Conservation (phyloP, 2,797 vertebrate genomes). For the Netta rufina region DNA sequence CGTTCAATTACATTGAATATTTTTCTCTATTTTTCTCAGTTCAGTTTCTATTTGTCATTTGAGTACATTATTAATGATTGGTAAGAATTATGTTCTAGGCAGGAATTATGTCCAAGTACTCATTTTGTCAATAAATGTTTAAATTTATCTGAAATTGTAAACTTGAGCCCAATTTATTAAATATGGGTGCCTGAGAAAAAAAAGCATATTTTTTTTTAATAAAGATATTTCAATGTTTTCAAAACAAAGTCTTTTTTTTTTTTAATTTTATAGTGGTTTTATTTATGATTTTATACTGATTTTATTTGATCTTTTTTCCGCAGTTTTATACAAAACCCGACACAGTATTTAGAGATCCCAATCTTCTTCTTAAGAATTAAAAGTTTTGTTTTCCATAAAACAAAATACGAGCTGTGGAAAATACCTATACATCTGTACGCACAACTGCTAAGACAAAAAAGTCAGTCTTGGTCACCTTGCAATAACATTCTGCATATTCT, state of each 20-base stretch:
- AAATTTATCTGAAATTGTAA: neutral
- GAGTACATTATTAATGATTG: neutral
- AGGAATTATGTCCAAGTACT: neutral
- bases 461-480: neutral
- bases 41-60: neutral
- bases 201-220: neutral
- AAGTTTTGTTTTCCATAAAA: neutral
- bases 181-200: neutral
- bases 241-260: neutral
- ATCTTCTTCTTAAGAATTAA: neutral
- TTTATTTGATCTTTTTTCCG: neutral
- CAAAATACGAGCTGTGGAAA: neutral
- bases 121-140: neutral
- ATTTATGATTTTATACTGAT: neutral
- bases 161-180: neutral
- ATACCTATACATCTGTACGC: neutral
- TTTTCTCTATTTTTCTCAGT: conserved; percentile 7
- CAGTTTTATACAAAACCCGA: neutral
- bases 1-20: neutral
- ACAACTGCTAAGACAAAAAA: neutral
- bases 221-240: neutral
- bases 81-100: neutral
- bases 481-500: neutral
- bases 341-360: neutral
- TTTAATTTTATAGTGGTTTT: neutral